These are phyloP conservation scores for Wiebesia pumilae DNA, from an alignment of 1,140 invertebrate genomes.

Conservation along the genomic window DNA sequence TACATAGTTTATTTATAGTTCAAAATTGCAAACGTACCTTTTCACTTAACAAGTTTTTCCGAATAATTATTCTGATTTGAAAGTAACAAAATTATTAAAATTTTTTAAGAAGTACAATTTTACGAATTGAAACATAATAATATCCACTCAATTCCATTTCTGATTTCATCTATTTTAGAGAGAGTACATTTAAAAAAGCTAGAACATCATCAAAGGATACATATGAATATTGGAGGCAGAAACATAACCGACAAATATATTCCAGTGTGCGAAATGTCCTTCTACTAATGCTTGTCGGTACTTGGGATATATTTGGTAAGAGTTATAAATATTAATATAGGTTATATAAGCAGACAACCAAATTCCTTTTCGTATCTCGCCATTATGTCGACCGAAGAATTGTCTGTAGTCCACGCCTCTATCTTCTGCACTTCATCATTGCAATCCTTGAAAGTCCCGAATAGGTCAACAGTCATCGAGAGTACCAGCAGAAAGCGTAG, in stretches of 20 bases:
- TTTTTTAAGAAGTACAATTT: neutral
- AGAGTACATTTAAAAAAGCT: neutral
- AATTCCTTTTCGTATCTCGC: neutral
- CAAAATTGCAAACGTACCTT: too few species aligned
- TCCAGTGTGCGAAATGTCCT: neutral
- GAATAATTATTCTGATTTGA: neutral
- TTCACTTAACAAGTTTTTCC: too few species aligned
- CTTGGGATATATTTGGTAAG: neutral
- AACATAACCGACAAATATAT: neutral
- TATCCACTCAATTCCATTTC: neutral
- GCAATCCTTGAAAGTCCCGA: neutral
- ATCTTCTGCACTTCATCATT: neutral
- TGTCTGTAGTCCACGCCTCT: neutral
- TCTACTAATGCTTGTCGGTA: neutral
- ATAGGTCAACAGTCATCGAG: constrained; percentile 46
- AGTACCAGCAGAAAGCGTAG: neutral
- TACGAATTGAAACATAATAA: neutral
- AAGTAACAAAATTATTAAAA: neutral
- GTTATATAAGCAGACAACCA: constrained; percentile 29
- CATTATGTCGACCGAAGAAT: neutral
- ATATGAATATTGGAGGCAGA: neutral
- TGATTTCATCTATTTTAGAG: neutral
- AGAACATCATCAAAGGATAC: neutral
- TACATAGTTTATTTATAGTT: too few species aligned
- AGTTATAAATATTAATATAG: constrained; percentile 47